Base-by-base conservation (phyloP, 2,113 vertebrate genomes). In the Vireo altiloquus region DNA sequence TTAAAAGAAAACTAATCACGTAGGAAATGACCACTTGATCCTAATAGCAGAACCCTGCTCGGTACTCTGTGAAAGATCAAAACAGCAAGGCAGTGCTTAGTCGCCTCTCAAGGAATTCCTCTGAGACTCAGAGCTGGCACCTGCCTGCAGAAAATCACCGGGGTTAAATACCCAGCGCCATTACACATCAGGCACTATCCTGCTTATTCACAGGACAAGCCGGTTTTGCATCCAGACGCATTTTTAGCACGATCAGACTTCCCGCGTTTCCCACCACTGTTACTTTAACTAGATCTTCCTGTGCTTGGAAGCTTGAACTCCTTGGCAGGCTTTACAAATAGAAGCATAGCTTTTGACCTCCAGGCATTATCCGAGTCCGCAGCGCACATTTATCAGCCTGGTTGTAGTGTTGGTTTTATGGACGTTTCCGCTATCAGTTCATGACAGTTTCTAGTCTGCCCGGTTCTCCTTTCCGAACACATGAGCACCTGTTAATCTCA, bases 21-120 rank as follows among this genome's bases (percentile, higher is more conserved):
- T 40, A 76, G 85, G 87, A 96, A 92, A 92, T 46, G 65, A 54
- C 75, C 68, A 40, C 84, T 91, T 83, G 87, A 81, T 94, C 72
- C 91, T 42, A 74, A 18, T 3, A 71, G 82, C 79, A 63, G 71
- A 66, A 90, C 78, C 46, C n/a, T 30, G 44, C 70, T 76, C 68
- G 8, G 59, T n/a, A 11, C 82, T 84, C 68, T 8, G 33, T 15
- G 78, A 69, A 47, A 63, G 74, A 94, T 63, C 74, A 78, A 33
- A 70, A 21, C 54, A 42, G 68, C 68, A 12, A 83, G 86, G 40
- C 65, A 50, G 33, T 28, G 85, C 82, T 94, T n/a, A 12, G 46
- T 47, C 7, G 33, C 24, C 70, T 56, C 87, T 56, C 52, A 4
- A 28, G 59, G 71, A 66, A 87, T 66, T 94, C 63, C 59, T 54